These are phyloP conservation scores for Lampris incognitus DNA, from an alignment of 2,113 vertebrate genomes.

Conservation along the genomic window DNA sequence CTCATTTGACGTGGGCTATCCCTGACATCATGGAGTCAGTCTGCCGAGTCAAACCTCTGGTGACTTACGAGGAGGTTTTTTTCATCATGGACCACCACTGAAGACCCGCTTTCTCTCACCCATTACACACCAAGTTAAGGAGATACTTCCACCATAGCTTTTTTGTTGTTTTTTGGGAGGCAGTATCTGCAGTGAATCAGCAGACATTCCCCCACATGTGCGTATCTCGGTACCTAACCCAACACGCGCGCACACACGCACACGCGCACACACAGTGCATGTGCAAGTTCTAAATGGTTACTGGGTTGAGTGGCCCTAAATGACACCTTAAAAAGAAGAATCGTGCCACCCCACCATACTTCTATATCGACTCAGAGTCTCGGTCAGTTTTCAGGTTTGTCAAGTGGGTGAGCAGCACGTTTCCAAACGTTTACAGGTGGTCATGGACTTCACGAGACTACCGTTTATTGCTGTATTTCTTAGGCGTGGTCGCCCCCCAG, in stretches of 20 bases:
- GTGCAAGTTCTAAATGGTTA: too few species aligned
- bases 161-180: neutral
- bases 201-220: neutral
- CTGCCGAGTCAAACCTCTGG: neutral
- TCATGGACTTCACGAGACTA: neutral
- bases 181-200: conserved; percentile 31
- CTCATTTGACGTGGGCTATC: conserved; percentile 40
- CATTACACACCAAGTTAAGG: conserved; percentile 2
- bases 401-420: neutral
- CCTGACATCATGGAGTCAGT: conserved; percentile 9
- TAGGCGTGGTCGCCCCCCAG: conserved; percentile 22
- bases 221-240: too few species aligned
- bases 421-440: neutral
- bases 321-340: too few species aligned
- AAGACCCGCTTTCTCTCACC: neutral
- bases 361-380: too few species aligned
- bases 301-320: too few species aligned
- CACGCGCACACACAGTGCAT: neutral
- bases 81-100: neutral
- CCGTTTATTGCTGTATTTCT: conserved; percentile 5
- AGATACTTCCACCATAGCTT: conserved; percentile 19
- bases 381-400: too few species aligned
- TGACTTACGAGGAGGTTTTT: neutral
- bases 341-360: too few species aligned
- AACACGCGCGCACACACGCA: neutral